phyloP scores from a whole-genome alignment of 92 coral and sea anemone genomes.

The Epizoanthus illoricatus region DNA sequence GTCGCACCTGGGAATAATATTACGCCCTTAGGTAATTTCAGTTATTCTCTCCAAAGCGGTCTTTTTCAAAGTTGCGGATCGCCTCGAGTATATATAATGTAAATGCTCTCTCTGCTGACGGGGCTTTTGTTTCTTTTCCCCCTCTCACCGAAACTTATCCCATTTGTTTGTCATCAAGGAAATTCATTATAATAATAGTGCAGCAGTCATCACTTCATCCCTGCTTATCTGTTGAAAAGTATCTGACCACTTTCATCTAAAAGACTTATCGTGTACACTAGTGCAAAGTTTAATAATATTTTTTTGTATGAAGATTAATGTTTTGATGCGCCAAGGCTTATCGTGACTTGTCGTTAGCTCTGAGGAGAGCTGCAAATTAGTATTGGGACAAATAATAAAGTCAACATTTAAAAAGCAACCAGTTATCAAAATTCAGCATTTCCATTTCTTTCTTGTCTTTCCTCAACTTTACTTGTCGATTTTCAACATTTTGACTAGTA shows the following conservation, averaged over 20 bases:
- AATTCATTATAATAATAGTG: neutral
- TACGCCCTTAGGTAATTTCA: slow-evolving; percentile 36
- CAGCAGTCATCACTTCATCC: neutral
- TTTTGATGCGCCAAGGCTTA: neutral
- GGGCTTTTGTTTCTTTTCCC: neutral
- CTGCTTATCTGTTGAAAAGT: slow-evolving; percentile 6
- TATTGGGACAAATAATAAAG: neutral
- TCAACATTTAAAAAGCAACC: neutral
- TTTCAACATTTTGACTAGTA: no score
- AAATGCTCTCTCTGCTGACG: neutral
- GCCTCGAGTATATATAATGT: slow-evolving; percentile 1
- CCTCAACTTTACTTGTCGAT: neutral
- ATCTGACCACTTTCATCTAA: neutral
- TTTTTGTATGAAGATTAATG: neutral
- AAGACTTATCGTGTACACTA: neutral
- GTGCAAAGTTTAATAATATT: slow-evolving; percentile 8
- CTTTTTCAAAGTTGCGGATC: neutral
- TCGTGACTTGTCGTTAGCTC: slow-evolving; percentile 10
- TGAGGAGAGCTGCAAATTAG: neutral
- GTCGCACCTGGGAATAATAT: slow-evolving; percentile 40
- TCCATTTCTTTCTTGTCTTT: neutral
- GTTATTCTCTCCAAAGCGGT: neutral
- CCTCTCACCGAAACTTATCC: slow-evolving; percentile 6
- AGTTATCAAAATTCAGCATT: no score
- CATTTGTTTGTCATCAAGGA: neutral